Evolutionary conservation across 2,113 vertebrate genomes (phyloP).

Genomic region (Thymallus thymallus): DNA sequence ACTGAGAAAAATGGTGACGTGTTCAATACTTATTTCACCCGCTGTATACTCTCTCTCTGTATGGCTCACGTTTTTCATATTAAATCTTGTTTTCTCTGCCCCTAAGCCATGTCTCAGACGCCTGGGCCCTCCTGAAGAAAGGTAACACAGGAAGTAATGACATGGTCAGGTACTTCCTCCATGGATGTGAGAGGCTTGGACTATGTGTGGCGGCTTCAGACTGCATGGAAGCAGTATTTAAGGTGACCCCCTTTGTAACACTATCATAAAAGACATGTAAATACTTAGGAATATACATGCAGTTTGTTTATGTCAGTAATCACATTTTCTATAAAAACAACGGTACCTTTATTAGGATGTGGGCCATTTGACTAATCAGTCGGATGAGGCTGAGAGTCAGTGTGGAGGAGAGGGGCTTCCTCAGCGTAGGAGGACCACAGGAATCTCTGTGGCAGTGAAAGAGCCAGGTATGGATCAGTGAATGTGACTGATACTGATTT

Average conservation of each 20-base stretch:
- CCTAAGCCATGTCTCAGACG: slow-evolving; percentile 45
- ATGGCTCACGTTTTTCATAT: neutral
- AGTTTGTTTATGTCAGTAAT: neutral
- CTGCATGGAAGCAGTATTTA: slow-evolving; percentile 28
- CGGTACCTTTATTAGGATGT: slow-evolving; percentile 22
- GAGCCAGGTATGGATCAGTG: slow-evolving; percentile 23
- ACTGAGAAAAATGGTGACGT: too few species aligned
- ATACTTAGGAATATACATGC: neutral
- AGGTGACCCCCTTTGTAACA: slow-evolving; percentile 23
- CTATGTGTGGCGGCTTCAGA: slow-evolving; percentile 31
- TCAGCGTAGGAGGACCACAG: neutral
- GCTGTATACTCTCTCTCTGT: neutral
- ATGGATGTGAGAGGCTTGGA: slow-evolving; percentile 34
- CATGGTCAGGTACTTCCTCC: slow-evolving; percentile 28
- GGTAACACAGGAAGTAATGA: slow-evolving; percentile 32
- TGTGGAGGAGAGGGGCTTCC: neutral
- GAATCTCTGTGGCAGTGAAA: neutral
- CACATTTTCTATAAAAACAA: neutral
- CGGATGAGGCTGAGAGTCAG: neutral
- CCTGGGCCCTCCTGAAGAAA: slow-evolving; percentile 49
- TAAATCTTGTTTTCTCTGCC: neutral
- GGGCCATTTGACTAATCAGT: neutral
- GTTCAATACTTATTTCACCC: too few species aligned
- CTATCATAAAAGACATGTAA: neutral
- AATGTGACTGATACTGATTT: neutral